These are phyloP conservation scores for Lepus europaeus DNA, from an alignment of 2,113 vertebrate genomes.

Conservation along the genomic window DNA sequence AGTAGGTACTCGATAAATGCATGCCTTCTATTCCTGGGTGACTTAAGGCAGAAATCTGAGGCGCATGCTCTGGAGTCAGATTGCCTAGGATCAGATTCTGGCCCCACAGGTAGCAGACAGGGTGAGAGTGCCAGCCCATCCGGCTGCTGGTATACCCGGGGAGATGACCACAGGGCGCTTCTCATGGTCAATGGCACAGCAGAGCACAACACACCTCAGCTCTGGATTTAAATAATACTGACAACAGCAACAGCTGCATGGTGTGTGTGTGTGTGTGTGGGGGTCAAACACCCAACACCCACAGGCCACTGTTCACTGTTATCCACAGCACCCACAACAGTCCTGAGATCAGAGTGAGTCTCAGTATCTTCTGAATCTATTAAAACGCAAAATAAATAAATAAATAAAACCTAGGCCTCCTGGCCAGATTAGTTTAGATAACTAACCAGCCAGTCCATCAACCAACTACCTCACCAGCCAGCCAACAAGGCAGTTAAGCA, in stretches of 20 bases:
- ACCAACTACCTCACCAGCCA: background rate
- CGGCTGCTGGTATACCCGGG: background rate
- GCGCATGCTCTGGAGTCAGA: background rate
- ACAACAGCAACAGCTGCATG: background rate
- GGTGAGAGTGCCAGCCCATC: accelerated
- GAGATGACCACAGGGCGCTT: background rate
- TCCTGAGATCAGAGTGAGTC: background rate
- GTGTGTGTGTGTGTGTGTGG: too few relatives aligned
- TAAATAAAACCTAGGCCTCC: background rate
- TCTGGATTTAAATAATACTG: background rate
- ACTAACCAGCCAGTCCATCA: background rate
- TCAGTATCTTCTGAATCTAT: background rate
- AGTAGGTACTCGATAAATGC: background rate
- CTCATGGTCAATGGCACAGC: background rate
- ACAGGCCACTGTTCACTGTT: background rate
- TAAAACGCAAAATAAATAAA: background rate
- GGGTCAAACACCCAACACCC: background rate
- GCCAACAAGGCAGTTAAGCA: background rate
- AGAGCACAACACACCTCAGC: background rate
- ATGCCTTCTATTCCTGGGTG: background rate
- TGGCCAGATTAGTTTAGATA: background rate
- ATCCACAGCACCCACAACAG: background rate
- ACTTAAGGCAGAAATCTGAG: background rate
- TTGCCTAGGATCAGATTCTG: background rate
- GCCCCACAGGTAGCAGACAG: background rate